These are phyloP conservation scores for Leptosomus discolor DNA, from an alignment of 2,113 vertebrate species.

Conservation along the genomic window DNA sequence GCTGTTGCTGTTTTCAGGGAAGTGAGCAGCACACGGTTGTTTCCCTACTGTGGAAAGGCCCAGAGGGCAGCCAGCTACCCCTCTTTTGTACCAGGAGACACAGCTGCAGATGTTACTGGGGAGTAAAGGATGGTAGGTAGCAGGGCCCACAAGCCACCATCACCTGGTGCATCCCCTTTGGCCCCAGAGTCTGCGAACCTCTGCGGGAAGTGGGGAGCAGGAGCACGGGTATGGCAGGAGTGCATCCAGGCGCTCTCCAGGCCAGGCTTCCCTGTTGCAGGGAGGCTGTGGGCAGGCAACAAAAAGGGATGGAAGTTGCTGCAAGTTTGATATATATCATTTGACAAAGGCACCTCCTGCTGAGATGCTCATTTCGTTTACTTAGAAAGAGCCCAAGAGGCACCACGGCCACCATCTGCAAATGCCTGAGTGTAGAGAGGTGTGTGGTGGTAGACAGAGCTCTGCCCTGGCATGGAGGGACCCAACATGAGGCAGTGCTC, in stretches of 20 bases:
- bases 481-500: background rate
- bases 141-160: background rate
- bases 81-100: background rate
- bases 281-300: background rate
- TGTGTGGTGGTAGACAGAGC: background rate
- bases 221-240: background rate
- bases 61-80: background rate
- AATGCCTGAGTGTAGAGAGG: background rate
- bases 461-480: background rate
- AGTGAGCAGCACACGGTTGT: background rate
- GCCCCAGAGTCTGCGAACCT: accelerated
- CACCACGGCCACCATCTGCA: background rate
- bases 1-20: background rate
- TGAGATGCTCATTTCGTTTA: background rate
- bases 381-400: background rate
- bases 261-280: background rate
- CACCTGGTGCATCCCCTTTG: too few species aligned
- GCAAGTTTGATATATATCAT: background rate
- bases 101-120: background rate
- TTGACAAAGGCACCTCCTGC: background rate
- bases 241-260: accelerated
- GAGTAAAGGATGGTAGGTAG: background rate
- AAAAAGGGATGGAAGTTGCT: background rate
- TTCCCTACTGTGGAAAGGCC: background rate
- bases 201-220: background rate